These are phyloP conservation scores for Hydrolagus affinis DNA, from an alignment of 2,113 vertebrate species.

Conservation along the genomic window DNA sequence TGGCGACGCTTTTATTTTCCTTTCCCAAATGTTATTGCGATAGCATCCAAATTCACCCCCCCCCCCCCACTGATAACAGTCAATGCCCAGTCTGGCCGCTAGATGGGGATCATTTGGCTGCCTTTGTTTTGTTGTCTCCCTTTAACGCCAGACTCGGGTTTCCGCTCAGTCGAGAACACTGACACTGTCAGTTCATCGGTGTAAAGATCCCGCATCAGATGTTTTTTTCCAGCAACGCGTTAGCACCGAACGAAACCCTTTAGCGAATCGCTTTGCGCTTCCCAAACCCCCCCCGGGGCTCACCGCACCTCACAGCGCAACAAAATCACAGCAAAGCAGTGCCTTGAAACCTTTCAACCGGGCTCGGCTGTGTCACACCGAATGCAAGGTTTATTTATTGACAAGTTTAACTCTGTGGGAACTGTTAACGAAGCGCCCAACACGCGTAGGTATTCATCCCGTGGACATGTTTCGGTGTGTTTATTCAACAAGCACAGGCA, in stretches of 20 bases:
- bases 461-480: too few relatives aligned
- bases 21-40: neutral
- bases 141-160: neutral
- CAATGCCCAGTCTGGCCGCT: neutral
- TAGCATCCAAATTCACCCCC: neutral
- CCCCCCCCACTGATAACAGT: neutral
- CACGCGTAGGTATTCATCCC: too few relatives aligned
- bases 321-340: too few relatives aligned
- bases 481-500: neutral
- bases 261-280: too few relatives aligned
- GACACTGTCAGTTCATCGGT: neutral
- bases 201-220: neutral
- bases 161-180: neutral
- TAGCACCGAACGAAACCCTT: neutral
- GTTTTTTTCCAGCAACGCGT: neutral
- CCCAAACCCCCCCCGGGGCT: too few relatives aligned
- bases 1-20: neutral
- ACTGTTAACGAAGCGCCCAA: too few relatives aligned
- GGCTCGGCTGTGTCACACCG: too few relatives aligned
- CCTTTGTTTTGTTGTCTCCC: neutral
- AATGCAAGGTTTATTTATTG: too few relatives aligned
- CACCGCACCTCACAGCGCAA: too few relatives aligned
- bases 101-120: neutral
- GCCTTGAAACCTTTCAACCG: too few relatives aligned
- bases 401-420: too few relatives aligned